Base-by-base conservation (phyloP, 2,113 vertebrate species). In the Craseonycteris thonglongyai region DNA sequence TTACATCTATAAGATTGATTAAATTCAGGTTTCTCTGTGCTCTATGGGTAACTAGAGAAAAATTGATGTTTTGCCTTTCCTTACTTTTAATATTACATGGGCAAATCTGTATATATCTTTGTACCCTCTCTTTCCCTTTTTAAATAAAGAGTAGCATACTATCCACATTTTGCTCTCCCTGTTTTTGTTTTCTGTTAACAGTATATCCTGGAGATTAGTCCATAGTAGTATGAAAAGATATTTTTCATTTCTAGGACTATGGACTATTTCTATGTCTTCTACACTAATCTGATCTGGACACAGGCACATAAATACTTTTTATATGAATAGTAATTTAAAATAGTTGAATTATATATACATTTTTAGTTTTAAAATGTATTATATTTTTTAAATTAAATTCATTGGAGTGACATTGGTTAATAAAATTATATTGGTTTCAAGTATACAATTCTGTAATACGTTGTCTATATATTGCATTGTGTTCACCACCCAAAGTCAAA, bases 351-450 rank as follows among this genome's bases (percentile, higher is more conserved):
- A 30, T 68, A 30, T 68, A 26, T 63, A 59, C 30, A 90, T 59
- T 87, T 74, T 49, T 5, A 80, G 56, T 79, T 40, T 93, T 90
- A 78, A 95, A 88, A 75, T 93, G 7, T 74, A 91, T 87, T 95
- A 88, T 72, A 76, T 51, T 51, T 51, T 51, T 51, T 51, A 5
- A 51, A 51, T 16, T 51, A 15, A 18, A 51, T 51, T 51, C 6
- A 51, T 51, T 51, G 49, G 49, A 4, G 49, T 49, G 49, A 49
- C 49, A 49, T 49, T 49, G 15, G 49, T 51, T 51, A 51, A 51
- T 51, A 51, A 51, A 51, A 51, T 51, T 51, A 51, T 51, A 51
- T 51, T 16, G 49, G 16, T 51, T 51, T 51, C 49, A 51, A 51
- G 49, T 13, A 16, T 51, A 51, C 49, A 51, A 16, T 51, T 51